Evolutionary conservation across 1,140 invertebrate genomes (phyloP), one percentile per base, ranked within the genome.

Genomic region (Pantala flavescens): DNA sequence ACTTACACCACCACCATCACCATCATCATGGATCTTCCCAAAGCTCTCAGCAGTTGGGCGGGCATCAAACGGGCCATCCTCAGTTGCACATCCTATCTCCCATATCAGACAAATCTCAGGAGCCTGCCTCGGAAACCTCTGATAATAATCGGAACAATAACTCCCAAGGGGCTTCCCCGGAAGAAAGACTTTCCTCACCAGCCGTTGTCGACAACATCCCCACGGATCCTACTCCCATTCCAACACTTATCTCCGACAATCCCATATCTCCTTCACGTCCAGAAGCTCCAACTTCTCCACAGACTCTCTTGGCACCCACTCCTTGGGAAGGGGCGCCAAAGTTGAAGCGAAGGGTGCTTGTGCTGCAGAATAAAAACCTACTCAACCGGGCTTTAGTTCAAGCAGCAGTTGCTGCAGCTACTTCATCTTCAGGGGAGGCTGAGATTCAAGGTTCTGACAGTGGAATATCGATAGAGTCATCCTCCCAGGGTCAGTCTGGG

Each of bases 71-170:
- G 12, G 87, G 86, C 79, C 28, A 36, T 9, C 28, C 28, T 36
- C 93, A 93, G 80, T 81, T 93, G 76, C 91, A 94, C 80, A 93
- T 94, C 78, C 84, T 95, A 19, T 94, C 92, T 74, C 93, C 93
- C 9, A 95, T 95, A 78, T 94, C 92, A 28, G 93, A 95, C 82
- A 94, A 94, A 80, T 94, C 92, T n/a, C 91, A 93, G 80, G 93
- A 95, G 79, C 92, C 91, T 16, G 89, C 88, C 19, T 91, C 90
- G 0, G 91, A 92, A 78, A 89, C 89, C 0, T 91, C 90, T 14
- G 90, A 92, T 76, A 90, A 90, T 80, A 91, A 91, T 78, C 89
- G 88, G 76, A 91, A 91, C 80, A 63, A 63, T 21, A 91, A 91
- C 78, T 90, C 90, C 0, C 89, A 90, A 78, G 89, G 90, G 79